Percentiles rank a stretch among this genome's conserved stretches.
These are phyloP conservation scores for Heliconius aoede DNA, from an alignment of 2,888 invertebrate species.

Conservation along the genomic window DNA sequence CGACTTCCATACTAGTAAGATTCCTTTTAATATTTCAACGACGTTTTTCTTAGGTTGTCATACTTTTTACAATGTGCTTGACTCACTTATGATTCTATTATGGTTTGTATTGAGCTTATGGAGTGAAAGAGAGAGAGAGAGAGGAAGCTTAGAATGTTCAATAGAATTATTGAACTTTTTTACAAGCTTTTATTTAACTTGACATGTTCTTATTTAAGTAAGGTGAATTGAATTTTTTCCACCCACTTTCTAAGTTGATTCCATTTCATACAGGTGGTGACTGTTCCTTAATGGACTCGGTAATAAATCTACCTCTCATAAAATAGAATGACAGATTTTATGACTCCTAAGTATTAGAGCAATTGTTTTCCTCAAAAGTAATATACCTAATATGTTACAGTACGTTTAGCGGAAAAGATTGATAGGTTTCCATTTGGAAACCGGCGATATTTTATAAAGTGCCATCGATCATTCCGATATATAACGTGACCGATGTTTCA, in stretches of 20 bases:
- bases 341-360: not conserved
- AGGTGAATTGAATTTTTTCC: too few species aligned
- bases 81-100: constrained; percentile 17
- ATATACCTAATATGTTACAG: constrained; percentile 25
- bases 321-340: not conserved
- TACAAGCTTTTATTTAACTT: too few species aligned
- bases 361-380: constrained; percentile 19
- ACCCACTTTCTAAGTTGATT: too few species aligned
- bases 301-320: not conserved
- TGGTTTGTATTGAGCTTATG: not conserved
- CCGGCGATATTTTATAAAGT: constrained; percentile 53
- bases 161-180: not conserved
- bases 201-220: too few species aligned
- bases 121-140: too few species aligned
- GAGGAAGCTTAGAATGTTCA: not conserved
- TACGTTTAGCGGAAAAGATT: constrained; percentile 49
- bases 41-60: constrained; percentile 10
- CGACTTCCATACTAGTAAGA: constrained; percentile 21
- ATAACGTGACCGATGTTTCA: constrained; percentile 41
- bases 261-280: too few species aligned
- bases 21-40: constrained; percentile 22
- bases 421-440: constrained; percentile 56
- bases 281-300: too few species aligned
- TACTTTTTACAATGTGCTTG: constrained; percentile 4
- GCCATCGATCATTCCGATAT: constrained; percentile 55